Evolutionary conservation across 2,797 vertebrate genomes (phyloP), one percentile per base, ranked within the genome.

Genomic region (Vultur gryphus): DNA sequence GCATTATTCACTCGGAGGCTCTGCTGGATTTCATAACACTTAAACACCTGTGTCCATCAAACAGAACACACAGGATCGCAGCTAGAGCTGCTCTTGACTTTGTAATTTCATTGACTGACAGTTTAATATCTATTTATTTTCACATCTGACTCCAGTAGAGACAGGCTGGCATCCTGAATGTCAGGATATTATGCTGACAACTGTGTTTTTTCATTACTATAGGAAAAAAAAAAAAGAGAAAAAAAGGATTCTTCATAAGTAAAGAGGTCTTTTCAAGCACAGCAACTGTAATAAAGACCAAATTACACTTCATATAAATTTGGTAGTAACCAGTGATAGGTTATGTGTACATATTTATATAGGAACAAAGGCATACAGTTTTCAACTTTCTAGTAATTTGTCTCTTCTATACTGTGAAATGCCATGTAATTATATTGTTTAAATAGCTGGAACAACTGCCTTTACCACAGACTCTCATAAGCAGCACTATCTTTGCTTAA

Each of bases 111-210:
- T 97, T 98, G 98, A 99, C 98, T 98, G 98, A 98, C 98, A 99
- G 98, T 98, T 98, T 98, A 98, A 98, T 98, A 98, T 98, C 98
- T 98, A 98, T 99, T 98, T 98, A 98, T 98, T 98, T 98, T 98
- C 98, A 98, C 98, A 98, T 98, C 98, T 98, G 98, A 98, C 98
- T 98, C 97, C 89, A 97, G 97, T 98, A 97, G 97, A 98, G 98
- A 98, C 97, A 98, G 97, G 95, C 97, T 98, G 97, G 98, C 97
- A 98, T 98, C 97, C 97, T 97, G 97, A 98, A 98, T 97, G 98
- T 98, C 98, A 98, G 98, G 98, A 97, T 97, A 98, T 97, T 98
- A 98, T 97, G 97, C 98, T 97, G 98, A 98, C 97, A 98, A 98
- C 97, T 97, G 92, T 97, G 95, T 97, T 98, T 97, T 97, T 96